phyloP scores from a whole-genome alignment of 2,888 invertebrate species.

The Lycocerus yunnanus region DNA sequence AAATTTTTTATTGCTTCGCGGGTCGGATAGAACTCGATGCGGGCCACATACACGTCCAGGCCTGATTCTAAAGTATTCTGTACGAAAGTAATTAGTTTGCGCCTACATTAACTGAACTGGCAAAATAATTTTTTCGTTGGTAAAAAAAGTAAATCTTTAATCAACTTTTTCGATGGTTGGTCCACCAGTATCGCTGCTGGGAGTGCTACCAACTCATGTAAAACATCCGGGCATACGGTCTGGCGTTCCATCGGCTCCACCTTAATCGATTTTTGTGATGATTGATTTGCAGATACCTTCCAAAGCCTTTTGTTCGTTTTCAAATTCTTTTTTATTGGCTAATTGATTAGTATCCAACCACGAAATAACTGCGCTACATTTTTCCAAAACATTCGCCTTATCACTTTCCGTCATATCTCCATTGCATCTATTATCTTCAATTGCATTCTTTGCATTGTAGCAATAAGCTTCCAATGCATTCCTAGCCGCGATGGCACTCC shows the following conservation, averaged over 20 bases:
- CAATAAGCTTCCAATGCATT: conserved; percentile 86
- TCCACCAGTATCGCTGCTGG: conserved; percentile 69
- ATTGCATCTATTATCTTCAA: conserved; percentile 95
- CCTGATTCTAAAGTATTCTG: too few species aligned
- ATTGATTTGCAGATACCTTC: conserved; percentile 93
- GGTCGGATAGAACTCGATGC: too few species aligned
- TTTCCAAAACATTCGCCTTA: conserved; percentile 79
- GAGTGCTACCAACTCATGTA: conserved; percentile 54
- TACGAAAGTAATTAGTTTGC: too few species aligned
- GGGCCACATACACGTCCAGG: too few species aligned
- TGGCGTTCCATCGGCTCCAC: conserved; percentile 71
- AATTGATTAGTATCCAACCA: conserved; percentile 84
- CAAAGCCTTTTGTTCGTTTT: conserved; percentile 93
- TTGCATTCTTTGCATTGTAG: conserved; percentile 94
- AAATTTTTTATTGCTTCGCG: too few species aligned
- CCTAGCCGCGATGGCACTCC: conserved; percentile 81
- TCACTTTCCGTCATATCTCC: conserved; percentile 85
- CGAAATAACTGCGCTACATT: conserved; percentile 87
- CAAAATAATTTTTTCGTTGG: conserved; percentile 5
- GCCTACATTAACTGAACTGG: too few species aligned
- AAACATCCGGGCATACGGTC: conserved; percentile 64
- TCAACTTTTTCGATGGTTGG: conserved; percentile 94
- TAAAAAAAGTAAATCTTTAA: conserved; percentile 58
- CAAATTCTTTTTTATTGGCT: conserved; percentile 93
- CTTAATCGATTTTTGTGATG: conserved; percentile 93